Percentiles rank a stretch among this genome's conserved stretches.
These are phyloP conservation scores for Nothoprocta perdicaria DNA, from an alignment of 2,113 vertebrate genomes.

Conservation along the genomic window DNA sequence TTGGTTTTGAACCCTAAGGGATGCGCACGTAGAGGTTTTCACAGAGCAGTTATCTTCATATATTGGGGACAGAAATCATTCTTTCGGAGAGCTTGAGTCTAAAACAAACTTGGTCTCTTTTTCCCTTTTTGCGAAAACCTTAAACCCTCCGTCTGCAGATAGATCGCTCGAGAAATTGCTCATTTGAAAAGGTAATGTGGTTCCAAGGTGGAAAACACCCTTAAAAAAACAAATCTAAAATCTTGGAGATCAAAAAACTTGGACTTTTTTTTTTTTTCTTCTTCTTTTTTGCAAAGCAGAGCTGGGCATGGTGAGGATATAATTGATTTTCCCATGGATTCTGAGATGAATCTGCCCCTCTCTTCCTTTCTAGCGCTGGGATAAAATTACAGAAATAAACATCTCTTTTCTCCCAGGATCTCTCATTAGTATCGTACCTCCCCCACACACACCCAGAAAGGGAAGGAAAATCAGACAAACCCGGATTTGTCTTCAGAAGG, in stretches of 20 bases:
- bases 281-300: background rate
- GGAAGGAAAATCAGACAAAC: background rate
- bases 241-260: background rate
- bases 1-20: rapidly evolving
- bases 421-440: background rate
- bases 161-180: background rate
- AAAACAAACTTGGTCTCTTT: too few species aligned
- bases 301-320: background rate
- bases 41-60: background rate
- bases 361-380: background rate
- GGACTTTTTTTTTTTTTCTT: background rate
- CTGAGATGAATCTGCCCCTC: background rate
- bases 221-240: background rate
- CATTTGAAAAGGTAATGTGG: background rate
- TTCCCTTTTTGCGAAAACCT: background rate
- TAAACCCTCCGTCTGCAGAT: rapidly evolving
- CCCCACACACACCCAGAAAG: background rate
- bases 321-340: background rate
- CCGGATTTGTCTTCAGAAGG: background rate
- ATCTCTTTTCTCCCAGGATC: background rate
- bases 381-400: background rate
- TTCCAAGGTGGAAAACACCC: background rate
- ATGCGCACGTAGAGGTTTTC: background rate
- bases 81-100: background rate
- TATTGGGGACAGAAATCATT: background rate